phyloP scores from a whole-genome alignment of 2,113 vertebrate genomes.

The Mobula hypostoma region DNA sequence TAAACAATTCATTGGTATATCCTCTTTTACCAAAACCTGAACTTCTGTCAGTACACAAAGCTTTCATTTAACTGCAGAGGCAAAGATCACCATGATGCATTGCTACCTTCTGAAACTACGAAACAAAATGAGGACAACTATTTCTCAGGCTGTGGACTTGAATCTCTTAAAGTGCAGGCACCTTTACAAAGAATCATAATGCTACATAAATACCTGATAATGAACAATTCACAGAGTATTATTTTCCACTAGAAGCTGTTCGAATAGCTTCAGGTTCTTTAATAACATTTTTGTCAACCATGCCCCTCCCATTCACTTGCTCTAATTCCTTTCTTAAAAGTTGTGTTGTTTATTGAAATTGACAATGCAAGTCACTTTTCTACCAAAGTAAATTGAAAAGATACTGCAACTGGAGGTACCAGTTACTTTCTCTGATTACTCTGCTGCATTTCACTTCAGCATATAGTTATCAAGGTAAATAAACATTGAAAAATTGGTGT shows the following conservation, averaged over 20 bases:
- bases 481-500: background rate
- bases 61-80: background rate
- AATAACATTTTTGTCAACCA: background rate
- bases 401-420: background rate
- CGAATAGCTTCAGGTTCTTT: background rate
- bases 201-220: background rate
- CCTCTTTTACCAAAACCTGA: background rate
- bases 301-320: background rate
- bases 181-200: slow-evolving; percentile 3
- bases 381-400: background rate
- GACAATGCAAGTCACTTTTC: background rate
- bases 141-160: background rate
- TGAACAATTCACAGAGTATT: background rate
- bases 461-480: background rate
- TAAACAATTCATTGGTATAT: background rate
- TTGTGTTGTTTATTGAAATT: background rate
- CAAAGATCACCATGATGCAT: slow-evolving; percentile 1
- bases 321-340: background rate
- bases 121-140: background rate
- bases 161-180: background rate
- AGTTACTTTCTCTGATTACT: background rate
- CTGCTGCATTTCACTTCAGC: background rate
- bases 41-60: slow-evolving; percentile 3
- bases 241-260: background rate
- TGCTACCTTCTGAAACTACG: slow-evolving; percentile 13